Evolutionary conservation across 2,113 vertebrate genomes (phyloP).

Genomic region (Cyprinodon variegatus): DNA sequence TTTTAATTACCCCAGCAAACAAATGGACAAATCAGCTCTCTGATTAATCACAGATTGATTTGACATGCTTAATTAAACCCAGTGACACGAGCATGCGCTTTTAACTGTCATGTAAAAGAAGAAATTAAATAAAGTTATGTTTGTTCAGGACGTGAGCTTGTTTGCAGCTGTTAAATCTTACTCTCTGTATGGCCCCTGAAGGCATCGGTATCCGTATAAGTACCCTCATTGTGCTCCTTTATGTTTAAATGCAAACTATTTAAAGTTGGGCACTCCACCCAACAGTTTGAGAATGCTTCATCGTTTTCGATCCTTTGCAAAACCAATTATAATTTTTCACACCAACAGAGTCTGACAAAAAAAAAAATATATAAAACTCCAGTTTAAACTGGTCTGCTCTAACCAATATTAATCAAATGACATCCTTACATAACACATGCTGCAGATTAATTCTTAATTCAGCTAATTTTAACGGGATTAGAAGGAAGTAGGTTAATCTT

Average conservation of each 20-base stretch:
- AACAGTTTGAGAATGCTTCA: slow-evolving; percentile 4
- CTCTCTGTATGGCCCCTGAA: slow-evolving; percentile 1
- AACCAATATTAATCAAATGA: background rate
- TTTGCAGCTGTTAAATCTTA: slow-evolving; percentile 6
- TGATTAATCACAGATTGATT: slow-evolving; percentile 33
- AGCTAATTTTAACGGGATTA: slow-evolving; percentile 44
- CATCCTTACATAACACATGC: background rate
- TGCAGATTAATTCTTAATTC: background rate
- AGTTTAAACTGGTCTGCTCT: background rate
- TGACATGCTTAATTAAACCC: slow-evolving; percentile 16
- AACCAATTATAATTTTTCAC: slow-evolving; percentile 33
- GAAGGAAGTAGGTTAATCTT: slow-evolving; percentile 22
- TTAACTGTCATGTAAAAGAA: slow-evolving; percentile 9
- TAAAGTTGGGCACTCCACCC: slow-evolving; percentile 16
- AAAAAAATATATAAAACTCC: background rate
- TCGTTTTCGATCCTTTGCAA: slow-evolving; percentile 26
- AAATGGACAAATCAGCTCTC: slow-evolving; percentile 22
- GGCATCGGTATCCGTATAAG: background rate
- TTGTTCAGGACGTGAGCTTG: slow-evolving; percentile 23
- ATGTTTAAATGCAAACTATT: slow-evolving; percentile 23
- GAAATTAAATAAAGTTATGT: slow-evolving; percentile 11
- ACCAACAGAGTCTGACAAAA: background rate
- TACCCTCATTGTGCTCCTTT: slow-evolving; percentile 17
- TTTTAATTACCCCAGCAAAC: slow-evolving; percentile 5
- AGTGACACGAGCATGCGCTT: background rate